Evolutionary conservation across 2,113 vertebrate species (phyloP).

Genomic region (Bubo bubo): DNA sequence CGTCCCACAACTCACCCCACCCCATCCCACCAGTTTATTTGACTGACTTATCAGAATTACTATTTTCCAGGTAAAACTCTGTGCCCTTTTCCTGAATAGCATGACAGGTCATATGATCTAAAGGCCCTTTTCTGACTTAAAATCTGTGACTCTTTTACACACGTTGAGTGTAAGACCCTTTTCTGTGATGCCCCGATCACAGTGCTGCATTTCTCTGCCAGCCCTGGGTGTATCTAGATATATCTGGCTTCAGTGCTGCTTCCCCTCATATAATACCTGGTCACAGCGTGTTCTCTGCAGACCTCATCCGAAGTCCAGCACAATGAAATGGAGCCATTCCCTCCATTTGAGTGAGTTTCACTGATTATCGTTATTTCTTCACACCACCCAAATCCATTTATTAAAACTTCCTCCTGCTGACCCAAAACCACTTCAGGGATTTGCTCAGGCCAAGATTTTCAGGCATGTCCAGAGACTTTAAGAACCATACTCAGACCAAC

Average conservation of each 20-base stretch:
- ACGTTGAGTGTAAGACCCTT: neutral
- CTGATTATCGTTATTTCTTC: neutral
- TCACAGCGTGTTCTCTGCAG: neutral
- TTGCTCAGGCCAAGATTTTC: neutral
- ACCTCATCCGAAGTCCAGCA: neutral
- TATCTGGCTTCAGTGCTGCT: neutral
- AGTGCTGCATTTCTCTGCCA: neutral
- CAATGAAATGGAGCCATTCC: rapidly evolving
- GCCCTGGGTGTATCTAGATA: rapidly evolving
- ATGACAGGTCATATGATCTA: rapidly evolving
- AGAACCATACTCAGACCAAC: neutral
- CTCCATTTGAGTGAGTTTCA: rapidly evolving
- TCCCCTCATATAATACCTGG: neutral
- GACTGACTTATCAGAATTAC: neutral
- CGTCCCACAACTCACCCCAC: neutral
- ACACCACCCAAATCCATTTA: neutral
- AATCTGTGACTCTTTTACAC: neutral
- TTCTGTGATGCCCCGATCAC: rapidly evolving
- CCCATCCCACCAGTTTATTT: neutral
- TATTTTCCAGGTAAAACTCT: neutral
- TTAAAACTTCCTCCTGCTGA: neutral
- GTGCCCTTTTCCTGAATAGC: neutral
- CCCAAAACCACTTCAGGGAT: neutral
- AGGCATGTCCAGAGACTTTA: neutral
- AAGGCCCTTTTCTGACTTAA: neutral